Percentiles rank a stretch among this genome's conserved stretches.
Evolutionary conservation across 2,888 invertebrate species (phyloP).

Genomic region (Pediacus dermestoides): DNA sequence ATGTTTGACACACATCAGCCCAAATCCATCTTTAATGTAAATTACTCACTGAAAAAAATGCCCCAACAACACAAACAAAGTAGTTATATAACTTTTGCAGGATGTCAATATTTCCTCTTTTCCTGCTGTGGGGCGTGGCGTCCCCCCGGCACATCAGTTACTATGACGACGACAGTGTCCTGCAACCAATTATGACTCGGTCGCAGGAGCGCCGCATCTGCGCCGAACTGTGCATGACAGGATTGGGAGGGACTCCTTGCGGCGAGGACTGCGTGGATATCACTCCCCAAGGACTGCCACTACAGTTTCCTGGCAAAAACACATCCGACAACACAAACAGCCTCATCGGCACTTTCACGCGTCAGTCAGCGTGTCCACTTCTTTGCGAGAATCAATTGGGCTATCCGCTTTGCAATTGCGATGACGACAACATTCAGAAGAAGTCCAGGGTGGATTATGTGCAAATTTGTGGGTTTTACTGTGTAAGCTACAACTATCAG

Average conservation of each 20-base stretch:
- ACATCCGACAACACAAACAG: constrained; percentile 23
- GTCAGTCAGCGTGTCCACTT: constrained; percentile 57
- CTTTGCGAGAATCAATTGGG: constrained; percentile 61
- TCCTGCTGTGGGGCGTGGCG: constrained; percentile 35
- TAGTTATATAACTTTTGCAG: constrained; percentile 33
- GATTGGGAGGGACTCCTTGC: constrained; percentile 57
- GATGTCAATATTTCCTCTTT: constrained; percentile 42
- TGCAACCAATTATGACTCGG: constrained; percentile 43
- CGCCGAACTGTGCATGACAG: constrained; percentile 47
- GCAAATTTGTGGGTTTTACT: constrained; percentile 55
- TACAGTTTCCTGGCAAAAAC: constrained; percentile 25
- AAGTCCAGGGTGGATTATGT: constrained; percentile 47
- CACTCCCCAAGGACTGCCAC: constrained; percentile 51
- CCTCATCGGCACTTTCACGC: constrained; percentile 43
- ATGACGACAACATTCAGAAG: constrained; percentile 15
- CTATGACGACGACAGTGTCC: constrained; percentile 35
- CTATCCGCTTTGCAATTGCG: constrained; percentile 57
- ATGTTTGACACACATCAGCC: too few relatives aligned
- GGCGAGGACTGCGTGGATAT: constrained; percentile 54
- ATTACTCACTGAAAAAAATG: too few relatives aligned
- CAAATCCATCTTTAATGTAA: too few relatives aligned
- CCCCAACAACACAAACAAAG: constrained; percentile 16
- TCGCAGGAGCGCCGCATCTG: constrained; percentile 46
- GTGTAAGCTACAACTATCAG: constrained; percentile 42
- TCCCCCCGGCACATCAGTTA: constrained; percentile 28